Evolutionary conservation across 1,140 invertebrate species (phyloP).

Genomic region (Macrostomum lignano): DNA sequence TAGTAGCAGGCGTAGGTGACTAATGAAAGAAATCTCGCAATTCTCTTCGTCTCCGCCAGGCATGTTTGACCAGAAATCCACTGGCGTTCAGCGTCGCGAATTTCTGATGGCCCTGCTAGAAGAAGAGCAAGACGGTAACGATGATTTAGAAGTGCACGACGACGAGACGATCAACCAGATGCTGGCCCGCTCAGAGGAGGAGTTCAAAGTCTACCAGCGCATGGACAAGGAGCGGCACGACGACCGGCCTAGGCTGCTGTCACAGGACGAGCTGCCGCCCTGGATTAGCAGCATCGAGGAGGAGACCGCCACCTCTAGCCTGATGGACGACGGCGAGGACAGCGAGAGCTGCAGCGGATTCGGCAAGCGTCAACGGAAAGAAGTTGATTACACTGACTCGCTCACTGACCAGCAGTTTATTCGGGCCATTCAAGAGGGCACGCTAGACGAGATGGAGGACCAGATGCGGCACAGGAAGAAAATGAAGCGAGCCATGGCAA

Average conservation of each 20-base stretch:
- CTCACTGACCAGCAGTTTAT: slow-evolving; percentile 86
- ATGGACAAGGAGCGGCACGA: slow-evolving; percentile 67
- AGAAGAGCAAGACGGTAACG: slow-evolving; percentile 58
- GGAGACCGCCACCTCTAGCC: too few species aligned
- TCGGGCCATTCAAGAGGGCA: slow-evolving; percentile 34
- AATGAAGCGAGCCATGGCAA: too few species aligned
- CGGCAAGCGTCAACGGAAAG: slow-evolving; percentile 68
- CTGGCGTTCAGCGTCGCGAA: slow-evolving; percentile 65
- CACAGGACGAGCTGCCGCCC: slow-evolving; percentile 65
- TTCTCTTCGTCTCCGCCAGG: too few species aligned
- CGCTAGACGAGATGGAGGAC: slow-evolving; percentile 2
- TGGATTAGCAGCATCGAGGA: too few species aligned
- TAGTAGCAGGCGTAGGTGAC: too few species aligned
- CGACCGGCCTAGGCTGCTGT: slow-evolving; percentile 57
- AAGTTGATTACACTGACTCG: slow-evolving; percentile 84
- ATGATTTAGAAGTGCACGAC: slow-evolving; percentile 91
- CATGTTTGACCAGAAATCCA: slow-evolving; percentile 98
- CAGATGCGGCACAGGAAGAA: too few species aligned
- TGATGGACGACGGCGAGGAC: slow-evolving; percentile 72
- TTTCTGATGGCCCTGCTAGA: slow-evolving; percentile 58
- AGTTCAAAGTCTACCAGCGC: slow-evolving; percentile 70
- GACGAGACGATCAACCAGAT: slow-evolving; percentile 97
- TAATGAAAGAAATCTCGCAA: too few species aligned
- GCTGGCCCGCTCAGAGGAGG: slow-evolving; percentile 70
- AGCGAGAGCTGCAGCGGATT: too few species aligned